Conservation (phyloP, 2,113 vertebrate genomes). For the Cacatua alba region DNA sequence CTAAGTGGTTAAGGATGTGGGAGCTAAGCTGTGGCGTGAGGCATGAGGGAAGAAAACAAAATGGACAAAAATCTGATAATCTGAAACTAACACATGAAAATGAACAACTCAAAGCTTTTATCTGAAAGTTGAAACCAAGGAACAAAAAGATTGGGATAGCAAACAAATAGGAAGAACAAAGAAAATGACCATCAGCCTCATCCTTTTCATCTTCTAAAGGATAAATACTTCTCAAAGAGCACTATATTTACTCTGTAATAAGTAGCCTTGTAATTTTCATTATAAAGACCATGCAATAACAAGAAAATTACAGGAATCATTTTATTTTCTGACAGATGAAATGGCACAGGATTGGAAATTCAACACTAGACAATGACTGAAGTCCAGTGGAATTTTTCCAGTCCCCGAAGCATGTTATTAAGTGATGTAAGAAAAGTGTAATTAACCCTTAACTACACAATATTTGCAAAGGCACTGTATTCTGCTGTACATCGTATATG, state of each 20-base stretch:
- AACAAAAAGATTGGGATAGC: neutral
- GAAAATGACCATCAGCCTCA: neutral
- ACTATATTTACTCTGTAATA: neutral
- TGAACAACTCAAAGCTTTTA: neutral
- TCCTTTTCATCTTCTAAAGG: neutral
- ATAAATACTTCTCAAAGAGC: neutral
- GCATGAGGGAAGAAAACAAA: neutral
- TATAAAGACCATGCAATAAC: slow-evolving; percentile 4
- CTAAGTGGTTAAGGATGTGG: neutral
- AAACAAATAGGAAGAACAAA: neutral
- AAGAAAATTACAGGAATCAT: slow-evolving; percentile 34
- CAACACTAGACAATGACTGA: neutral
- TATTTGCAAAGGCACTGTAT: neutral
- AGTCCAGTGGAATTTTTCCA: neutral
- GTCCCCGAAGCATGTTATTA: neutral
- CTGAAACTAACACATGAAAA: neutral
- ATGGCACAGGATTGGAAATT: neutral
- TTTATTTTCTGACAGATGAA: slow-evolving; percentile 22
- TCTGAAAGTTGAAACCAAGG: neutral
- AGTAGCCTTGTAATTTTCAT: neutral
- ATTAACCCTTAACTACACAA: neutral
- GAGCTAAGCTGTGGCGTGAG: neutral
- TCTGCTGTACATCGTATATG: neutral
- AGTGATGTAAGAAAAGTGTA: neutral
- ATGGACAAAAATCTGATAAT: neutral